Base-by-base conservation (phyloP, 2,797 vertebrate genomes). In the Gephyroberyx darwinii region DNA sequence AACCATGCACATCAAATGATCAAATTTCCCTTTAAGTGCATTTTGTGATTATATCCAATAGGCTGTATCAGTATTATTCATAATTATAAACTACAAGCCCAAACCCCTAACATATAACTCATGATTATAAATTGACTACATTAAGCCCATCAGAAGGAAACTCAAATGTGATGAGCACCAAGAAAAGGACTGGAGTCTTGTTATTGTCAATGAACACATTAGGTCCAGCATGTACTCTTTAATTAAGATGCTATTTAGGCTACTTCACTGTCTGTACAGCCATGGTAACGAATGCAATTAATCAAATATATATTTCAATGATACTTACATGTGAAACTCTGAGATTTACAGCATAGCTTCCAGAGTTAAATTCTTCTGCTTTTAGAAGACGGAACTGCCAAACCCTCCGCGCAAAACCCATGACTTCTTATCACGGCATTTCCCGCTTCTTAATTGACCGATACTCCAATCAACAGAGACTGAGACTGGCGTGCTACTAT, bases 261-360 rank as follows among this genome's bases (percentile, higher is more conserved):
- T 37, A 47, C 45, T 17, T 31, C 13, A 16, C 52, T 14, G 10
- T 14, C 51, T 53, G 8, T 50, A n/a, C 17, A n/a, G 5, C 9
- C 20, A 53, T 22, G 8, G 19, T 26, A 54, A 31, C 13, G 26
- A 16, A 52, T 52, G 50, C 5, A 54, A 26, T 26, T 30, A 3
- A 13, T 7, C 22, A 31, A 26, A 39, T 39, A 10, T 39, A 2
- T 16, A 10, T 16, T 57, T 57, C 13, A n/a, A 5, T 8, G 41
- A 33, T 87, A 93, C 93, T 93, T 84, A 93, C 93, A 81, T 88
- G 63, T 88, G 87, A 92, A 94, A 92, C 86, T 91, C 87, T 83
- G 80, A 89, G 75, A 84, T 90, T 88, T 66, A 89, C 74, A 81
- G 87, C 91, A 79, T 87, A n/a, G 69, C 88, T 89, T 92, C 84